Evolutionary conservation across 2,797 vertebrate species (phyloP).

Genomic region (Parambassis ranga): DNA sequence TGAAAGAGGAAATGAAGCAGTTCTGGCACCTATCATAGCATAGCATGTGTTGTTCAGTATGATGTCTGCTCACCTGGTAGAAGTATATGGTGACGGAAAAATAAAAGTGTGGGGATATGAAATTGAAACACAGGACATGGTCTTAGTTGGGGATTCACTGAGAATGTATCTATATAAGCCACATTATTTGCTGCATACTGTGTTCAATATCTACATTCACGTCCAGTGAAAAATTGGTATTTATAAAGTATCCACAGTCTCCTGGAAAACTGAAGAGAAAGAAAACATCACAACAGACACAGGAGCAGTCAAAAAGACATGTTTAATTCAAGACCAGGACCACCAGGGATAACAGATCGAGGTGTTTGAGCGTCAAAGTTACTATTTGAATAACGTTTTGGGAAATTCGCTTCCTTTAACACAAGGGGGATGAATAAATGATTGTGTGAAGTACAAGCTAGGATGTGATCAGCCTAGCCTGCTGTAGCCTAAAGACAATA

Average conservation of each 20-base stretch:
- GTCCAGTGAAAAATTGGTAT: constrained; percentile 6
- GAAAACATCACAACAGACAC: constrained; percentile 19
- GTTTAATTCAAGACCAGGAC: constrained; percentile 26
- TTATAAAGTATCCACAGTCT: constrained; percentile 1
- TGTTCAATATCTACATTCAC: constrained; percentile 35
- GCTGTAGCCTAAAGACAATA: neutral
- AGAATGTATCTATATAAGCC: constrained; percentile 24
- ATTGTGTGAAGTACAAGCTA: neutral
- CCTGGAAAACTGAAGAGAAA: neutral
- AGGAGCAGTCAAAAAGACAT: constrained; percentile 19
- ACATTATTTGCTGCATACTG: constrained; percentile 38
- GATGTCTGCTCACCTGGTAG: constrained; percentile 21
- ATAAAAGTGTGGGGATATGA: constrained; percentile 27
- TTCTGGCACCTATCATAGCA: constrained; percentile 1
- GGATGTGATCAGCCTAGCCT: neutral
- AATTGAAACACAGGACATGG: constrained; percentile 32
- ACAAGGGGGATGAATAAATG: neutral
- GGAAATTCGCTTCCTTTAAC: neutral
- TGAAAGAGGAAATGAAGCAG: neutral
- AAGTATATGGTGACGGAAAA: constrained; percentile 14
- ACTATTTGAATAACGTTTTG: constrained; percentile 23
- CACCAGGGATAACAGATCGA: constrained; percentile 2
- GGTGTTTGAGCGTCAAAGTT: constrained; percentile 19
- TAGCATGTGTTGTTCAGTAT: constrained; percentile 18
- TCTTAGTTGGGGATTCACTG: constrained; percentile 20